phyloP scores from a whole-genome alignment of 1,140 invertebrate genomes.

The Hydropsyche tenuis region DNA sequence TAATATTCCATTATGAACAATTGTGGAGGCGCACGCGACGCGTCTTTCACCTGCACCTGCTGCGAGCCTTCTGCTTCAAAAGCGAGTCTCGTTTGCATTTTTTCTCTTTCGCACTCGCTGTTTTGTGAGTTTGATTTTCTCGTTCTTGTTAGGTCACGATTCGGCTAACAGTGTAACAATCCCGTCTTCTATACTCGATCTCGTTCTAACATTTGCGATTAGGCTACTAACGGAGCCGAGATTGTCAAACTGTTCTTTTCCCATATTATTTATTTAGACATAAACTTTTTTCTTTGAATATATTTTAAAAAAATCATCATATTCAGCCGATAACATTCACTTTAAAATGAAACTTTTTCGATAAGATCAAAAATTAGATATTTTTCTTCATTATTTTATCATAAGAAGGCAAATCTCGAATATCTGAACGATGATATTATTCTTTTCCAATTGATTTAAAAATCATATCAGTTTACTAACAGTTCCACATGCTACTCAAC shows the following conservation, averaged over 20 bases:
- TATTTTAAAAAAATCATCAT: not conserved
- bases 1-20: constrained; percentile 9
- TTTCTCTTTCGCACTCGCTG: not conserved
- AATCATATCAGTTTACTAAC: no score
- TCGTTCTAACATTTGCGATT: constrained; percentile 18
- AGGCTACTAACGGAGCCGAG: not conserved
- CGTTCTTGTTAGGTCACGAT: not conserved
- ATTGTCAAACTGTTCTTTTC: not conserved
- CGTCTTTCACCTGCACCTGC: constrained; percentile 15
- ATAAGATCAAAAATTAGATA: no score
- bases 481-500: no score
- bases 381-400: no score
- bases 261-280: not conserved
- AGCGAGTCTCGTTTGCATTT: not conserved
- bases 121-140: not conserved
- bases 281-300: not conserved
- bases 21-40: constrained; percentile 5
- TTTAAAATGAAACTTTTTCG: no score
- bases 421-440: no score
- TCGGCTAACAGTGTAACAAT: not conserved
- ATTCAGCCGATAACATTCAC: no score
- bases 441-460: no score
- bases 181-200: constrained; percentile 1
- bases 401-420: no score
- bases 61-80: not conserved